phyloP scores from a whole-genome alignment of 2,113 vertebrate genomes.

The Formicarius rufipectus region DNA sequence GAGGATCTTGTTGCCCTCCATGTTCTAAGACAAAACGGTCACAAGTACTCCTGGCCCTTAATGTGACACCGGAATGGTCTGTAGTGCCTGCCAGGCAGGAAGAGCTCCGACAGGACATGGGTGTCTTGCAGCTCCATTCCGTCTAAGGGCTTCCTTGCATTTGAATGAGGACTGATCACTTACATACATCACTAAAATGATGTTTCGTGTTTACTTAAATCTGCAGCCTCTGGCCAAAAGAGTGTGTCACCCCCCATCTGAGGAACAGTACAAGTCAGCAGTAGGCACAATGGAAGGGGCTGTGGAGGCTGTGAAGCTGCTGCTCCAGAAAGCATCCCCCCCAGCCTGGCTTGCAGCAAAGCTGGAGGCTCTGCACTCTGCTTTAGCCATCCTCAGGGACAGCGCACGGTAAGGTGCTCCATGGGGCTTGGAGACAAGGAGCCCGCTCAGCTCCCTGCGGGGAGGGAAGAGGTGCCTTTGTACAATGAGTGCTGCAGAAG shows the following conservation, averaged over 20 bases:
- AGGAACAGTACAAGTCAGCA: slow-evolving; percentile 80
- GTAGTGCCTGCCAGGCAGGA: neutral
- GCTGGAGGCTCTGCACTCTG: slow-evolving; percentile 76
- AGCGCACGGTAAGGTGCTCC: neutral
- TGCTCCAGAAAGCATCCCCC: slow-evolving; percentile 58
- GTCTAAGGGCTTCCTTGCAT: neutral
- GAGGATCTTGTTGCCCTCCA: neutral
- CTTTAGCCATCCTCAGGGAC: slow-evolving; percentile 60
- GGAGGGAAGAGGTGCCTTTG: neutral
- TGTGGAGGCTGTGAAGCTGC: slow-evolving; percentile 76
- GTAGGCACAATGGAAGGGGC: slow-evolving; percentile 76
- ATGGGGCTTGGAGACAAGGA: neutral
- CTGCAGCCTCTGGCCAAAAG: slow-evolving; percentile 84
- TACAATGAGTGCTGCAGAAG: neutral
- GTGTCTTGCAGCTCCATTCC: neutral
- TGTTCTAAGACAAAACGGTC: neutral
- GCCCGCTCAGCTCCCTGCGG: neutral
- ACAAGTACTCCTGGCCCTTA: accelerated
- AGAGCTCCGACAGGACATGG: neutral
- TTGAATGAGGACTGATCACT: neutral
- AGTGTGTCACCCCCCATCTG: slow-evolving; percentile 71
- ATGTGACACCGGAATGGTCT: neutral
- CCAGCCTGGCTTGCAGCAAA: slow-evolving; percentile 81
- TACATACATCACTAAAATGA: neutral
- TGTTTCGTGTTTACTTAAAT: neutral